These are phyloP conservation scores for Hyposoter didymator DNA, from an alignment of 2,888 invertebrate species.

Conservation along the genomic window DNA sequence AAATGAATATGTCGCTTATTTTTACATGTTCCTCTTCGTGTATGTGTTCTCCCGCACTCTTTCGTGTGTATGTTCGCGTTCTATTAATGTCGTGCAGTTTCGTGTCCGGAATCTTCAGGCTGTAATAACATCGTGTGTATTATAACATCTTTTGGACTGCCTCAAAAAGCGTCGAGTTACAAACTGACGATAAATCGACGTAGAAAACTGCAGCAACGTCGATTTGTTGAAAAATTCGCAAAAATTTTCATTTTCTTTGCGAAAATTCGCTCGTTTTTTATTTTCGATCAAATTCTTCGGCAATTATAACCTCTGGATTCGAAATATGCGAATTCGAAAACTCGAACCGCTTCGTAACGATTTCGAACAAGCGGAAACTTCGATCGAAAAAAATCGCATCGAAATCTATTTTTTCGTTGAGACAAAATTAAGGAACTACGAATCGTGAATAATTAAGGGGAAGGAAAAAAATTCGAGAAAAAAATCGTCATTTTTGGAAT, in stretches of 20 bases:
- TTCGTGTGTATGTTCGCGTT: slow-evolving; percentile 60
- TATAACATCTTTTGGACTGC: slow-evolving; percentile 61
- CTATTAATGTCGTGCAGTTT: slow-evolving; percentile 67
- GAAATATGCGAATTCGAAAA: not conserved
- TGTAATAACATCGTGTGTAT: slow-evolving; percentile 64
- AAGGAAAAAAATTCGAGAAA: no score
- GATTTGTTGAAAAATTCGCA: not conserved
- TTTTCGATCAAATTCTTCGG: not conserved
- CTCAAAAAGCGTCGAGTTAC: slow-evolving; percentile 65
- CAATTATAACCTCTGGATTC: not conserved
- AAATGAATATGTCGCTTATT: slow-evolving; percentile 48
- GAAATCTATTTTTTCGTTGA: no score
- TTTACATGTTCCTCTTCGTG: not conserved
- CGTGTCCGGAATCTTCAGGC: slow-evolving; percentile 56
- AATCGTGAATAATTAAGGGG: no score
- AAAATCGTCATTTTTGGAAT: no score
- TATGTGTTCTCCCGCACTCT: slow-evolving; percentile 24
- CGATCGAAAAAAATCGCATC: not conserved
- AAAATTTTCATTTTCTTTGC: not conserved
- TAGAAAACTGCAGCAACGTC: not conserved
- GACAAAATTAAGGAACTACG: no score
- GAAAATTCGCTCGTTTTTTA: not conserved
- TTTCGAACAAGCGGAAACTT: not conserved
- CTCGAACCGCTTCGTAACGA: not conserved
- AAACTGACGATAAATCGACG: slow-evolving; percentile 39